Evolutionary conservation across 2,113 vertebrate species (phyloP).

Genomic region (Raphicerus campestris): DNA sequence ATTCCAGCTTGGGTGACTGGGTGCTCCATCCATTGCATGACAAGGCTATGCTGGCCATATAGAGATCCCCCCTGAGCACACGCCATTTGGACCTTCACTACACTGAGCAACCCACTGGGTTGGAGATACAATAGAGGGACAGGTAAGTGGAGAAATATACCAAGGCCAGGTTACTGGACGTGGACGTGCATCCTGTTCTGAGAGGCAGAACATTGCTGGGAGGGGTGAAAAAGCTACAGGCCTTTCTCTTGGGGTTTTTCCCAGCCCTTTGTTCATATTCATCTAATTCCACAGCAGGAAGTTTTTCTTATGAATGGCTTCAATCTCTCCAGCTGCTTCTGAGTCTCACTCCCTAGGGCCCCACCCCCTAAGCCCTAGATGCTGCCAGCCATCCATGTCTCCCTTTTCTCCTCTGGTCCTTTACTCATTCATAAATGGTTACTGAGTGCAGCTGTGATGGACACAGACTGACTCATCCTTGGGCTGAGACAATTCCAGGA

Average conservation of each 20-base stretch:
- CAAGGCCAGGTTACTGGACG: neutral
- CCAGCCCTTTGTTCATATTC: neutral
- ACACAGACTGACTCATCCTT: neutral
- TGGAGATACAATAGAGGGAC: neutral
- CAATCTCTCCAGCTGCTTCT: neutral
- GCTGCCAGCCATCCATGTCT: rapidly evolving
- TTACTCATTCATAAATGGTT: neutral
- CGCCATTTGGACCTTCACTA: neutral
- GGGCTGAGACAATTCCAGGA: neutral
- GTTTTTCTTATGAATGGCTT: neutral
- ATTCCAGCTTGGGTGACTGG: neutral
- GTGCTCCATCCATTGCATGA: no score
- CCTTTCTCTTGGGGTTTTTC: neutral
- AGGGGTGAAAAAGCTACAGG: neutral
- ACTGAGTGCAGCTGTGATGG: neutral
- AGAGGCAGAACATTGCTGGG: neutral
- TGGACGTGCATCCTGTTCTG: neutral
- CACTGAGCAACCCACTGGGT: neutral
- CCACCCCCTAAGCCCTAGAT: neutral
- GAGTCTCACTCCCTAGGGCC: neutral
- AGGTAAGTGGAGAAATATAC: neutral
- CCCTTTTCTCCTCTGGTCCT: neutral
- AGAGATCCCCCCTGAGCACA: neutral
- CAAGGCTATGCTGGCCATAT: neutral
- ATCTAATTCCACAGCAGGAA: neutral